Evolutionary conservation across 2,113 vertebrate genomes (phyloP).

Genomic region (Clarias macrocephalus): DNA sequence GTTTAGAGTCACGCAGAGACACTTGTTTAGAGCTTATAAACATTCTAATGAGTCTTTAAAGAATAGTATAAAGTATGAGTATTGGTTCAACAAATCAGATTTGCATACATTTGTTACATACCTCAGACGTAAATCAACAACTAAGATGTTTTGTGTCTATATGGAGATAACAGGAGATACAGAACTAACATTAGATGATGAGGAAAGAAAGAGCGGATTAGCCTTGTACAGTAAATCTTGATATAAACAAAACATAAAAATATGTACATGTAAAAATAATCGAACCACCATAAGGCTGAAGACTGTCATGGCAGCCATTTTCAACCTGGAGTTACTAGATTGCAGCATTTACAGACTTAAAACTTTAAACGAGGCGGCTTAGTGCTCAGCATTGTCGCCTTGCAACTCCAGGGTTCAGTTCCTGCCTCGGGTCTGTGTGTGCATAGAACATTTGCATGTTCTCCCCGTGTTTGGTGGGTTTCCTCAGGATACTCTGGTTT

Average conservation of each 20-base stretch:
- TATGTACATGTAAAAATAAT: not conserved
- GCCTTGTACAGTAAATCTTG: not conserved
- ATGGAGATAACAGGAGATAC: not conserved
- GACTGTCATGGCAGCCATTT: not conserved
- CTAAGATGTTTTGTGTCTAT: not conserved
- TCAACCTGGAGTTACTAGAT: not conserved
- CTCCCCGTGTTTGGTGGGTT: no score
- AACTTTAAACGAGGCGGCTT: not conserved
- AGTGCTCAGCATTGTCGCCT: no score
- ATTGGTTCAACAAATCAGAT: not conserved
- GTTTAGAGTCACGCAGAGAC: constrained; percentile 20
- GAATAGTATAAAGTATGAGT: not conserved
- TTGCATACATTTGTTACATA: not conserved
- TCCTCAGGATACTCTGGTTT: no score
- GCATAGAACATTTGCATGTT: no score
- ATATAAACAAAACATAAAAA: no score
- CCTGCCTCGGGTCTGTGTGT: no score
- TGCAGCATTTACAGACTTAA: not conserved
- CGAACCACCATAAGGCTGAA: not conserved
- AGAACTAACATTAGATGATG: not conserved
- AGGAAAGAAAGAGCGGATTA: not conserved
- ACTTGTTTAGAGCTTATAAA: constrained; percentile 16
- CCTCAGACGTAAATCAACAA: not conserved
- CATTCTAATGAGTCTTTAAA: constrained; percentile 17
- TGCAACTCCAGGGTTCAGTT: no score